Conservation (phyloP, 2,888 invertebrate species). For the Cryptocephalus primarius region DNA sequence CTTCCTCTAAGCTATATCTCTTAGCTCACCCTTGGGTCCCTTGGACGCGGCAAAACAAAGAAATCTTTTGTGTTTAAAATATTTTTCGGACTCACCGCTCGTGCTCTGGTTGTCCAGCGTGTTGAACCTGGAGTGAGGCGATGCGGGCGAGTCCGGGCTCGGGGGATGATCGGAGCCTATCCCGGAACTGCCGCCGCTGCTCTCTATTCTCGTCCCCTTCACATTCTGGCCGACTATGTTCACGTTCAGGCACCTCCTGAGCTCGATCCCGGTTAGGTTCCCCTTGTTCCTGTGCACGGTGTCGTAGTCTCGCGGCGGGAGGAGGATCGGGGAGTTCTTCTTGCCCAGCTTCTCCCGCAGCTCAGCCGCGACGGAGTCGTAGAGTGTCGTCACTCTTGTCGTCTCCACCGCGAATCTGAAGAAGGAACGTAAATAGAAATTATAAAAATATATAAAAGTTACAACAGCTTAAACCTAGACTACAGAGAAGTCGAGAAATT, state of each 20-base stretch:
- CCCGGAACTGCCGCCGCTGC: conserved; percentile 68
- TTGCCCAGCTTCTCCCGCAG: conserved; percentile 62
- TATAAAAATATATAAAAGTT: too few relatives aligned
- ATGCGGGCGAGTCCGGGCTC: conserved; percentile 52
- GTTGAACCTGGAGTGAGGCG: conserved; percentile 33
- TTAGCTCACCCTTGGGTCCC: too few relatives aligned
- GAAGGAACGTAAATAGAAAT: too few relatives aligned
- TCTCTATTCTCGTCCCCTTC: conserved; percentile 28
- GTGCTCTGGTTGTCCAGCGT: conserved; percentile 50
- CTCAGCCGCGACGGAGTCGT: conserved; percentile 87
- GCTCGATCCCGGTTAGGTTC: conserved; percentile 62
- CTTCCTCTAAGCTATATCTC: too few relatives aligned
- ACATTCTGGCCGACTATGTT: conserved; percentile 51
- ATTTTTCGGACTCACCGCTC: conserved; percentile 43
- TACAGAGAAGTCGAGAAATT: too few relatives aligned
- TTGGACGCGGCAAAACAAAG: too few relatives aligned
- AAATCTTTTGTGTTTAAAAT: too few relatives aligned
- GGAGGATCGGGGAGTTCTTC: conserved; percentile 55
- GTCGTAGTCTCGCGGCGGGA: conserved; percentile 92
- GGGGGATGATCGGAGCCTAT: conserved; percentile 84
- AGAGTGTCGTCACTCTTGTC: conserved; percentile 57
- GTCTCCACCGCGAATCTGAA: conserved; percentile 35
- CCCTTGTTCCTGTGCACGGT: conserved; percentile 74
- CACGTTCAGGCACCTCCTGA: conserved; percentile 56
- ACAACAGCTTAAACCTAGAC: too few relatives aligned